Base-by-base conservation (phyloP, 1,140 invertebrate genomes). In the Homarus americanus region DNA sequence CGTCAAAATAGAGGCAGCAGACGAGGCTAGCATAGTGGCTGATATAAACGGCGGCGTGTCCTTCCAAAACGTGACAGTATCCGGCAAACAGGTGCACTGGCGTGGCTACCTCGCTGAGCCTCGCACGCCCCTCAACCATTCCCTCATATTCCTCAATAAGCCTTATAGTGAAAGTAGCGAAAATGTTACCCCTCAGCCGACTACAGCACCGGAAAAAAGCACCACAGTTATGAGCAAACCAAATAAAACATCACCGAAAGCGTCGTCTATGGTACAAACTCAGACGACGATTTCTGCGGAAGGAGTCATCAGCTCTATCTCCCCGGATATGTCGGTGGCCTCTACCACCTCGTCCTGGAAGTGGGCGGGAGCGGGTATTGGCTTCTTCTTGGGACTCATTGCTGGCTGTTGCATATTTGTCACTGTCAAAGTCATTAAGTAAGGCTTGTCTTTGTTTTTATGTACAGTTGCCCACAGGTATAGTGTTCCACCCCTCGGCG, bases 321-420 rank as follows among this genome's bases (percentile, higher is more conserved):
- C 80, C 12, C 49, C 49, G 9, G 72, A 83, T 36, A 28, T 36
- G 66, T 28, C 28, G 10, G 82, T 40, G 40, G 41, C 40, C 28
- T 53, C 87, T 10, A n/a, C 41, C 63, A 28, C n/a, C 38, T n/a
- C 58, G 0, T 90, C 87, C 32, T 90, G 87, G 87, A 82, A 90
- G 69, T 90, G 87, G 87, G 87, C 87, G 7, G 87, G 66, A 24
- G 82, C 82, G 4, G 82, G 87, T 40, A 82, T 90, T 24, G 87
- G 87, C 10, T 83, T 90, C 87, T 90, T 82, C 36, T n/a, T 83
- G 63, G 87, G 80, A 17, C 80, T 90, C n/a, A 17, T 90, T 20
- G 49, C 41, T n/a, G 87, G 79, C 17, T 82, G 79, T 20, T 90
- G 87, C 53, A 63, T 90, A 3, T 53, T 84, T 36, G n/a, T 90